Evolutionary conservation across 1,140 invertebrate genomes (phyloP), one percentile per base, ranked within the genome.

Genomic region (Latrodectus geometricus): DNA sequence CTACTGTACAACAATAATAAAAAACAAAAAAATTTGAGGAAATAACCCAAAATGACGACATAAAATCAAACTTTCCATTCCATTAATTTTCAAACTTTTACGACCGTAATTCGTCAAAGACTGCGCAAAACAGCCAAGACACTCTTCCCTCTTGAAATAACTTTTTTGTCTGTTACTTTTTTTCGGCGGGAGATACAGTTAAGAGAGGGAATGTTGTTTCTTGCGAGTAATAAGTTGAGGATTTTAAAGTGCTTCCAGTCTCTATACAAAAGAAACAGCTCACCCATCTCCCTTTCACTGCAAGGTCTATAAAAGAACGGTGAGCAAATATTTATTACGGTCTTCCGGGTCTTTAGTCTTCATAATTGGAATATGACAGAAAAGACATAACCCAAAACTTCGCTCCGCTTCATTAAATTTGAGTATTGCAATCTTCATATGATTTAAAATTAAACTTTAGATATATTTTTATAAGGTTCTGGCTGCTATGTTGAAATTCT

Each of bases 1-100:
- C n/a, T 48, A 50, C 69, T 61, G 61, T 21, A 12, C 48, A 17
- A n/a, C 52, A 21, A 52, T 50, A 73, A 74, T 50, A 74, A 73
- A 50, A 52, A 74, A n/a, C 17, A 4, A 74, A 74, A 48, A 14
- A 35, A 79, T 14, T 69, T 69, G 66, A 35, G 8, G 50, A 17
- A 77, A 49, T 20, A 56, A 65, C 75, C 65, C 23, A 35, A 50
- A 79, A 79, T 79, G 49, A 68, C 48, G 17, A 74, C 23, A 70
- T 66, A 83, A 74, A 74, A 83, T 83, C 72, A 70, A 83, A 83
- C 69, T 74, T 74, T 83, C 72, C 72, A 66, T 56, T 73, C 80
- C 80, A 83, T 83, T 83, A 83, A 83, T 83, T 83, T 83, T 61
- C 80, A 66, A 83, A 74, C 17, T 83, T 83, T 83, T 83, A 83